phyloP scores from a whole-genome alignment of 2,797 vertebrate genomes.

The Oreortyx pictus region DNA sequence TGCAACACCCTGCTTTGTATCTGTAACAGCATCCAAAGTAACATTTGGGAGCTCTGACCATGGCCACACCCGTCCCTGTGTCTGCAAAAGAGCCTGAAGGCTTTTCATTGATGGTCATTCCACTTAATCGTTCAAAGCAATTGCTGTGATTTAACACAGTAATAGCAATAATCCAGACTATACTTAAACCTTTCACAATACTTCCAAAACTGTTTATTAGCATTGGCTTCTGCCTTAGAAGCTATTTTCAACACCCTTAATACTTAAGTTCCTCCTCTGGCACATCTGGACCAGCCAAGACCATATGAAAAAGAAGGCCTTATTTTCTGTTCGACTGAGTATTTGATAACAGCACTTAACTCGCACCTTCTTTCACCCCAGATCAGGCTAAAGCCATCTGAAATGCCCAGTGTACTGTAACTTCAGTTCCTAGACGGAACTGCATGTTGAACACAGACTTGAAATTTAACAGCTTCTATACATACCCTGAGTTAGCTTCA shows the following conservation, averaged over 20 bases:
- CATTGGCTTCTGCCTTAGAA: constrained; percentile 74
- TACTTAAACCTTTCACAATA: constrained; percentile 68
- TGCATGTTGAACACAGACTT: neutral
- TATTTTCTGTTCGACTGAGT: constrained; percentile 40
- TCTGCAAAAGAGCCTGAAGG: constrained; percentile 42
- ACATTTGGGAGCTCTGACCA: constrained; percentile 48
- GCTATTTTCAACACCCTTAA: constrained; percentile 73
- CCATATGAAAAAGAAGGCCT: constrained; percentile 38
- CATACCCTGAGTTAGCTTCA: neutral
- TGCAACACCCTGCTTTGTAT: constrained; percentile 64
- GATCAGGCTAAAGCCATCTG: constrained; percentile 24
- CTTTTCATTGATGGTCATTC: constrained; percentile 37
- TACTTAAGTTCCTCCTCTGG: constrained; percentile 60
- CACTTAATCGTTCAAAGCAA: constrained; percentile 67
- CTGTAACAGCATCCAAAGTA: constrained; percentile 68
- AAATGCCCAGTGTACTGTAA: constrained; percentile 1
- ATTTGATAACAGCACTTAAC: constrained; percentile 56
- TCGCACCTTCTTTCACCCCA: constrained; percentile 41
- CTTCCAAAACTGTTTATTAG: constrained; percentile 76
- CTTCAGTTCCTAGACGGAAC: neutral
- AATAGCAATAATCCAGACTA: constrained; percentile 75
- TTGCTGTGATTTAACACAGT: constrained; percentile 74
- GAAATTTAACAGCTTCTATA: neutral
- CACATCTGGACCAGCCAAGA: constrained; percentile 30
- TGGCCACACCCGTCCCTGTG: constrained; percentile 42